Base-by-base conservation (phyloP, 2,888 invertebrate genomes). In the Pegoplata infirma region DNA sequence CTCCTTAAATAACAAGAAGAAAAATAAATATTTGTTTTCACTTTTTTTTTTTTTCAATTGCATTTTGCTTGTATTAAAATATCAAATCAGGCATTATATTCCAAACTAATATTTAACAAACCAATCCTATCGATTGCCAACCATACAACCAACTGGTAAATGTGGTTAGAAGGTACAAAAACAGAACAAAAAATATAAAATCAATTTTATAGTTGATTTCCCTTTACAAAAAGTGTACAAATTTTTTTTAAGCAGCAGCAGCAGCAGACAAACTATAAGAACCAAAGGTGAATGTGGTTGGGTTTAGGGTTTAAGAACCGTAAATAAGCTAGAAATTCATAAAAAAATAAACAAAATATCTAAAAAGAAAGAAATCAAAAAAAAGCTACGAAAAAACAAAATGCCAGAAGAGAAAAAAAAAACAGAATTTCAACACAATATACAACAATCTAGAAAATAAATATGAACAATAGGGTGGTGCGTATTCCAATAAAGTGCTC, bases 171-270 rank as follows among this genome's bases (percentile, higher is more conserved):
- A 25, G 17, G 16, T 17, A 25, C 16, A 3, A 7, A n/a, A 44
- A 58, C 10, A 17, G 17, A 59, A 58, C 14, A 58, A 59, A 53
- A 53, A 46, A 61, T 47, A 69, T 17, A 59, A 55, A 71, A 71
- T 44, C 71, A 71, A 71, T 71, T 61, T 71, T 61, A 71, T 61
- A 71, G 61, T 55, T 71, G 61, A 71, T 61, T 71, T 53, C 16
- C 25, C 17, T 23, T n/a, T 23, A 21, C 44, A 71, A 49, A 17
- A 16, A 36, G 1, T 46, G n/a, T 1, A 56, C 5, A 51, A 51
- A 59, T 23, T 59, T 44, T 23, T 44, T 23, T 14, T 44, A n/a
- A n/a, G n/a, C n/a, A n/a, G n/a, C n/a, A n/a, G n/a, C n/a, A n/a
- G n/a, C n/a, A n/a, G n/a, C n/a, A 59, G 16, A 44, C 19, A 8